Base-by-base conservation (phyloP, 2,888 invertebrate species). In the Mythimna impura region DNA sequence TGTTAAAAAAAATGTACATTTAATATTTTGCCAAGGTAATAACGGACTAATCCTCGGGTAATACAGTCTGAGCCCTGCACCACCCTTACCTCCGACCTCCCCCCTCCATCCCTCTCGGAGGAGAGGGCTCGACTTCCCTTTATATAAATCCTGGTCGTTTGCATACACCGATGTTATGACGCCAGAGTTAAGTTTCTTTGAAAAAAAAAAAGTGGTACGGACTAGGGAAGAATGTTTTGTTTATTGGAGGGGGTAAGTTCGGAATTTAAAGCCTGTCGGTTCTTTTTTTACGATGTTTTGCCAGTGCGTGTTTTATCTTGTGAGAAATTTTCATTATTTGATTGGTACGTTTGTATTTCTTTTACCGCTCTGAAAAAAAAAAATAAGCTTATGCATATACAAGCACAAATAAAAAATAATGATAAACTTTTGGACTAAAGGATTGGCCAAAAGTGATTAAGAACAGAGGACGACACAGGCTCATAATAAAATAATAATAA, bases 1-100 rank as follows among this genome's bases (percentile, higher is more conserved):
- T 22, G 60, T 57, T 66, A 75, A 79, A 82, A 83, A 43, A 80
- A 76, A 87, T 66, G 73, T 86, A 82, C 78, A 75, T 77, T 81
- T 78, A 67, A 80, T 82, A 82, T 84, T 84, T 79, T 73, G 66
- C 74, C 72, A 74, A 72, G 81, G 84, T 85, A 86, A 86, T 87
- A 88, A 86, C 84, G 75, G 79, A 74, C 85, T 90, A 89, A 90
- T 90, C 89, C 86, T 66, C 57, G 64, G 71, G 84, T 90, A 87
- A 90, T 87, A 84, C 86, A 81, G 85, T 81, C 86, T 86, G 86
- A 88, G 83, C 83, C 84, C 66, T 74, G 65, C 78, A 76, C 60
- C 82, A 43, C 67, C 65, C 67, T 62, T 47, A 7, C 55, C 72
- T 52, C 65, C 69, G 34, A 25, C 62, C 54, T 43, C 25, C 14